phyloP scores from a whole-genome alignment of 2,888 invertebrate genomes.

The Cryptophagus acutangulus region DNA sequence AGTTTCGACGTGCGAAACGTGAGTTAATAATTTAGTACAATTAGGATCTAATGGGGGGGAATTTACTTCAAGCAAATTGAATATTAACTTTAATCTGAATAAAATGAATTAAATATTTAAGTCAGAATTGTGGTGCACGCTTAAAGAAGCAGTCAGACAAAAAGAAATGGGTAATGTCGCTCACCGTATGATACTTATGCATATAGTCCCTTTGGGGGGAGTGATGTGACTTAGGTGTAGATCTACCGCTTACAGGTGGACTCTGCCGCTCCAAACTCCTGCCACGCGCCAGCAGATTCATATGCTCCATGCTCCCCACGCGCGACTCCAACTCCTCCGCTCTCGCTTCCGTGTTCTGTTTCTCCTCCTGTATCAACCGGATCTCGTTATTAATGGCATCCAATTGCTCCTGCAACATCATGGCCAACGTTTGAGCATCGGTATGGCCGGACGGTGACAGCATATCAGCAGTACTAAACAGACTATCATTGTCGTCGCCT shows the following conservation, averaged over 20 bases:
- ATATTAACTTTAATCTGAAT: slow-evolving; percentile 8
- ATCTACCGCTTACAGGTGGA: slow-evolving; percentile 84
- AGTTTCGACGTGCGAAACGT: no score
- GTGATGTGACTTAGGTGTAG: slow-evolving; percentile 75
- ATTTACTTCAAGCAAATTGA: no score
- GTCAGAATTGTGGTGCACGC: background rate
- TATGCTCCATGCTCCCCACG: slow-evolving; percentile 92
- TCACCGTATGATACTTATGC: slow-evolving; percentile 96
- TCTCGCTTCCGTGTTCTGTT: slow-evolving; percentile 88
- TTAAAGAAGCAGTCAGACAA: slow-evolving; percentile 1
- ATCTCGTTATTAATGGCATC: slow-evolving; percentile 99
- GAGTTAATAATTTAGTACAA: no score
- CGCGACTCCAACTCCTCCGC: slow-evolving; percentile 97
- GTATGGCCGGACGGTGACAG: slow-evolving; percentile 63
- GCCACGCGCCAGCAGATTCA: slow-evolving; percentile 74
- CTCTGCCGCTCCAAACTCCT: slow-evolving; percentile 68
- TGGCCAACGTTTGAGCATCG: slow-evolving; percentile 95
- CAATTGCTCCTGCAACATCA: slow-evolving; percentile 98
- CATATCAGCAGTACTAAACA: slow-evolving; percentile 68
- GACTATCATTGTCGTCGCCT: slow-evolving; percentile 69
- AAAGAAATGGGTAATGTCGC: no score
- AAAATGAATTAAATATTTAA: slow-evolving; percentile 7
- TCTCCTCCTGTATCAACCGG: slow-evolving; percentile 56
- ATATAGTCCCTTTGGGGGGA: slow-evolving; percentile 78
- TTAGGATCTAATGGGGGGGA: no score